phyloP scores from a whole-genome alignment of 2,113 vertebrate genomes.

The Serinus canaria region DNA sequence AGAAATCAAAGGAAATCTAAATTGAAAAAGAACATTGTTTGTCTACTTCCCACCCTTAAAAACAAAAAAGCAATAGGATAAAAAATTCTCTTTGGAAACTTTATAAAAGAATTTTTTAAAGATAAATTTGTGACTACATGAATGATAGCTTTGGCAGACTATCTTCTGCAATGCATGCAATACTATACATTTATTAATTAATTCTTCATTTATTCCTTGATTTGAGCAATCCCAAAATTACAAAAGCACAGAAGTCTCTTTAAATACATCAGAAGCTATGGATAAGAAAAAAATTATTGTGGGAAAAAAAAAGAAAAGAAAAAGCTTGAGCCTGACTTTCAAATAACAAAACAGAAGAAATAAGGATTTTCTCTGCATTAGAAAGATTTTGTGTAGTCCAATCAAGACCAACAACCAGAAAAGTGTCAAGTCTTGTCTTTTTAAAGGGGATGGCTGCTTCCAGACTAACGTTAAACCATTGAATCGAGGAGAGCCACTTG shows the following conservation, averaged over 20 bases:
- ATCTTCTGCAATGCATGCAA: background rate
- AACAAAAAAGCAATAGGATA: background rate
- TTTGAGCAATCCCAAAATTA: background rate
- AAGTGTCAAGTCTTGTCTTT: background rate
- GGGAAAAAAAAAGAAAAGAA: rapidly evolving
- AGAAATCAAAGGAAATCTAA: background rate
- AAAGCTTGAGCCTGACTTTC: background rate
- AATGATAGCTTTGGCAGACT: background rate
- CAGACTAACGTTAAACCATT: background rate
- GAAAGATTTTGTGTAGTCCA: background rate
- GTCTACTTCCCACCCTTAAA: background rate
- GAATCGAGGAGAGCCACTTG: background rate
- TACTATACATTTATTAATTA: background rate
- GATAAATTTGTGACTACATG: background rate
- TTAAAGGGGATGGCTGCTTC: background rate
- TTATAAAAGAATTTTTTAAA: background rate
- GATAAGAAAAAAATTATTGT: background rate
- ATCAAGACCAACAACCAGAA: background rate
- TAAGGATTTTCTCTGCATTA: background rate
- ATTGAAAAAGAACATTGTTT: background rate
- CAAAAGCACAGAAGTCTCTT: background rate
- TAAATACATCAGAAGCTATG: background rate
- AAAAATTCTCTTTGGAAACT: background rate
- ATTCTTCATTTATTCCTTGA: background rate
- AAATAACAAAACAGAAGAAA: background rate